Percentiles rank a stretch among this genome's conserved stretches.
phyloP scores from a whole-genome alignment of 2,113 vertebrate species.

The Dipodomys spectabilis region DNA sequence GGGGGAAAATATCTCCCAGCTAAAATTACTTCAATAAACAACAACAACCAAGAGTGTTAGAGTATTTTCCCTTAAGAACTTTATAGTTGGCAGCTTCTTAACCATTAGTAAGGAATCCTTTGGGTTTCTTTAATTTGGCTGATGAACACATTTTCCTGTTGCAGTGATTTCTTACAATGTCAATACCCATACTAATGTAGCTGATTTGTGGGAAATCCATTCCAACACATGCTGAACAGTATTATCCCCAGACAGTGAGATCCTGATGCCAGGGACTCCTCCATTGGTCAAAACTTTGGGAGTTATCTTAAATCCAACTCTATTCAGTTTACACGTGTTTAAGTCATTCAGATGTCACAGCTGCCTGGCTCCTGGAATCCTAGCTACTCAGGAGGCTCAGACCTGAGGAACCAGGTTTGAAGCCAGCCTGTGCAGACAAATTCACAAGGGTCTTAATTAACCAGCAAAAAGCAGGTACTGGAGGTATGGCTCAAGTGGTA shows the following conservation, averaged over 20 bases:
- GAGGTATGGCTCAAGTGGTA: no score
- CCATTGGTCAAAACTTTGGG: neutral
- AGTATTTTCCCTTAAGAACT: neutral
- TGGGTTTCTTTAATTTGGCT: neutral
- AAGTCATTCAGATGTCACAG: neutral
- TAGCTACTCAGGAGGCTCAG: no score
- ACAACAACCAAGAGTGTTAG: neutral
- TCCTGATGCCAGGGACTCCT: neutral
- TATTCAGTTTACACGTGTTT: neutral
- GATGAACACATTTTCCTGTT: neutral
- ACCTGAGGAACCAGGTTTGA: no score
- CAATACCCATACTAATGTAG: neutral
- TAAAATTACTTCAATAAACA: constrained; percentile 41
- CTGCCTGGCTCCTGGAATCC: no score
- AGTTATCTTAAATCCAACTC: neutral
- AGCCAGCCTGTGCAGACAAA: no score
- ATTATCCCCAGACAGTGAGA: neutral
- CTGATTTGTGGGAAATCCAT: neutral
- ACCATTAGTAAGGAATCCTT: neutral
- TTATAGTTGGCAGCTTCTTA: neutral
- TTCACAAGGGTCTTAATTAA: no score
- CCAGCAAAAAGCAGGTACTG: no score
- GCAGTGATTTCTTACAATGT: constrained; percentile 1
- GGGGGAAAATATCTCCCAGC: neutral
- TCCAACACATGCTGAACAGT: neutral